Conservation (phyloP, 2,797 vertebrate species). For the Myoxocephalus aenaeus region DNA sequence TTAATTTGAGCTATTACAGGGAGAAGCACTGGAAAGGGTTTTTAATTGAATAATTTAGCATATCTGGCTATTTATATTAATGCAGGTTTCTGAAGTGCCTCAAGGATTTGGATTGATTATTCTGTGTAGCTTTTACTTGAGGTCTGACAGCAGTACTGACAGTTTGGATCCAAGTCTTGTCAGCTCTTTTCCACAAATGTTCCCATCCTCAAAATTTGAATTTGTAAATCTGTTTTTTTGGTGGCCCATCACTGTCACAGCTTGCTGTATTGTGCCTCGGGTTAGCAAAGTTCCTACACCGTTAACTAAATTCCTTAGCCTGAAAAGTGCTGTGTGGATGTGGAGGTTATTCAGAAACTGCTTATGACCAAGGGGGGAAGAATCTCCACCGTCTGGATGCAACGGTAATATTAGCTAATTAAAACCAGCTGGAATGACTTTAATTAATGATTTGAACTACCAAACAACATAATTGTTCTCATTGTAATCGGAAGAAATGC, state of each 20-base stretch:
- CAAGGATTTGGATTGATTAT: slow-evolving; percentile 42
- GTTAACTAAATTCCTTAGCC: neutral
- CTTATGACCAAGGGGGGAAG: neutral
- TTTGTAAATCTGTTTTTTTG: slow-evolving; percentile 16
- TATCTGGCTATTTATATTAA: slow-evolving; percentile 57
- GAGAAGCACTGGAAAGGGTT: slow-evolving; percentile 48
- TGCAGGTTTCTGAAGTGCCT: slow-evolving; percentile 48
- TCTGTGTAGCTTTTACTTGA: slow-evolving; percentile 25
- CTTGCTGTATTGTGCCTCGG: slow-evolving; percentile 2
- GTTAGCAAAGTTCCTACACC: slow-evolving; percentile 45
- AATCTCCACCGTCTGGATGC: neutral
- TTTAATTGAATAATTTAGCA: slow-evolving; percentile 56
- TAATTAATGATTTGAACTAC: neutral
- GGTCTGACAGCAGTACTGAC: slow-evolving; percentile 15
- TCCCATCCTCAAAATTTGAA: neutral
- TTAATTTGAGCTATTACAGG: slow-evolving; percentile 59
- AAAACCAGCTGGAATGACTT: neutral
- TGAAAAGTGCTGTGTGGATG: neutral
- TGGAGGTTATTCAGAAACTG: slow-evolving; percentile 11
- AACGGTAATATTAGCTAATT: neutral
- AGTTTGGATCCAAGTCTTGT: slow-evolving; percentile 12
- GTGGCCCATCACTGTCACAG: slow-evolving; percentile 48
- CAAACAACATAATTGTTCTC: neutral
- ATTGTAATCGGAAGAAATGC: neutral
- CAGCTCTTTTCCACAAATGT: neutral